Base-by-base conservation (phyloP, 2,888 invertebrate genomes). In the Cenopis cana region DNA sequence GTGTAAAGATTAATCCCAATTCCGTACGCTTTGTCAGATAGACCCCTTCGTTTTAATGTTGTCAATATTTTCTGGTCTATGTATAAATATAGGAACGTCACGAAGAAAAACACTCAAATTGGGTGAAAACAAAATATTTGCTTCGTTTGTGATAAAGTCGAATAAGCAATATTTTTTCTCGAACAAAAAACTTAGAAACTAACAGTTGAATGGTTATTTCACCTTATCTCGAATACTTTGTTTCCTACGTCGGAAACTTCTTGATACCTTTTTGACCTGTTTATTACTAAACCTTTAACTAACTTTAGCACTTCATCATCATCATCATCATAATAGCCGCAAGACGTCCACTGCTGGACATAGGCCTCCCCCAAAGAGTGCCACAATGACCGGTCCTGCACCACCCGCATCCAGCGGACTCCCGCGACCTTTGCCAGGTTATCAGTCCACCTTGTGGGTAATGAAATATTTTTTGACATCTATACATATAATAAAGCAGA, bases 41-140 rank as follows among this genome's bases (percentile, higher is more conserved):
- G n/a, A 46, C 46, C n/a, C 5, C 5, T 8, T 29, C 24, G 36
- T 17, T 9, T 50, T 68, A 69, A 62, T 65, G 41, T 52, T 65
- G 57, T 59, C 62, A 41, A 2, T 49, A 29, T 50, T 62, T 69
- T 69, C 52, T 17, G 46, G 49, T 54, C 70, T 64, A 20, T n/a
- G n/a, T n/a, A n/a, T 11, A 60, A 20, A 60, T 38, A 62, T 46
- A 49, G 12, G 33, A 49, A 12, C 9, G 33, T 11, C n/a, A 46
- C 46, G 46, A n/a, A 46, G 46, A 46, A 18, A 60, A 59, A 38
- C 20, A 36, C 56, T 64, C 33, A 69, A 14, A 55, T 46, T 41
- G 33, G 29, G 38, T 24, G 17, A 14, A 41, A 52, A 41, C 18
- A 18, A 57, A 57, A 64, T 69, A 57, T 69, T 69, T 49, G 49